Base-by-base conservation (phyloP, 2,888 invertebrate species). In the Scaeva pyrastri region DNA sequence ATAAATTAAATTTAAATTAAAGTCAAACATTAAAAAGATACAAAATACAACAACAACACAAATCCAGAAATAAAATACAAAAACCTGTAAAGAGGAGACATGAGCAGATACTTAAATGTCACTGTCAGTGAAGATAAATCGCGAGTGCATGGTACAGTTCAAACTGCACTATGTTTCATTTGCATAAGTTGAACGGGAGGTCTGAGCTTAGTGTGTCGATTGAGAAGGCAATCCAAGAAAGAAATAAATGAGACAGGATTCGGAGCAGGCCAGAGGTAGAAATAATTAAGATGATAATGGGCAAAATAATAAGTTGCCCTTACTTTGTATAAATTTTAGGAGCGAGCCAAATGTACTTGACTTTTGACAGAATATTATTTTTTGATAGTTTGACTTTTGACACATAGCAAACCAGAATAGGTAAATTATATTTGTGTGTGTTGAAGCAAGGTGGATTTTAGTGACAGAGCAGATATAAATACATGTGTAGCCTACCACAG, bases 1-100 rank as follows among this genome's bases (percentile, higher is more conserved):
- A 73, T 48, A 80, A 76, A 85, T 85, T 73, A 77, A 85, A 80
- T 80, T 80, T 76, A 85, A 85, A 85, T 85, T 80, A 79, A 79
- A 85, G 75, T 74, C 68, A 71, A 56, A 74, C 58, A 31, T 55
- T 66, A 66, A 26, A 48, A 70, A 83, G 80, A 80, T 80, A 66
- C 62, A 48, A n/a, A 21, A 36, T 31, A 19, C n/a, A 50, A 21
- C n/a, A 31, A 31, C 5, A 31, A 8, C 8, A 31, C 5, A 31
- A 31, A 31, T 31, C n/a, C n/a, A 48, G 11, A 23, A 26, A 26
- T 2, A n/a, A 43, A 50, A 45, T 19, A 58, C 12, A 21, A 43
- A 68, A 68, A 77, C 80, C 72, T 52, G 68, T 41, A 31, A 55
- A 55, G 80, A 73, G 21, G 66, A 12, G 11, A 52, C 56, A 70